phyloP scores from a whole-genome alignment of 2,888 invertebrate genomes.

The Acronicta leporina region DNA sequence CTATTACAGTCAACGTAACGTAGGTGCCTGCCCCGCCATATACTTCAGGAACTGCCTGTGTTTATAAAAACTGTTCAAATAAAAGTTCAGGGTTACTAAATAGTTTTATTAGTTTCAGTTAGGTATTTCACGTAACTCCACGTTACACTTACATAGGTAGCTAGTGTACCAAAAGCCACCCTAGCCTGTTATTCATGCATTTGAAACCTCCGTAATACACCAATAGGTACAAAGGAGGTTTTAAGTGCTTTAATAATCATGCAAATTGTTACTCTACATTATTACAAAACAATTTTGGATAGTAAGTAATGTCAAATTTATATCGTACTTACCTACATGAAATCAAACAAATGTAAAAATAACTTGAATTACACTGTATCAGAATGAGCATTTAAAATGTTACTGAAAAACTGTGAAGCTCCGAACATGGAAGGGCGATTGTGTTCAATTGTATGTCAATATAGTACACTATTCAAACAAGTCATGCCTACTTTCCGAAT shows the following conservation, averaged over 20 bases:
- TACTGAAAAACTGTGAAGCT: not conserved
- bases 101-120: no score
- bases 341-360: constrained; percentile 1
- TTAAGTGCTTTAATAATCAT: not conserved
- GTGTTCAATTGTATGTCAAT: constrained; percentile 16
- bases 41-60: no score
- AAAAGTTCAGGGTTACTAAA: no score
- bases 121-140: no score
- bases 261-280: not conserved
- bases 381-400: constrained; percentile 2
- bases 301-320: constrained; percentile 13
- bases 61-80: no score
- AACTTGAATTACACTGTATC: not conserved
- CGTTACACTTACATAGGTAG: no score
- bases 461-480: constrained; percentile 26
- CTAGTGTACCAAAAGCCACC: no score
- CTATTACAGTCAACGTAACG: no score
- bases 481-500: constrained; percentile 20
- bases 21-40: no score
- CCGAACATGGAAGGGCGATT: constrained; percentile 32
- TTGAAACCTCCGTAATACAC: not conserved
- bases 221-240: not conserved
- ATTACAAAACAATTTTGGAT: not conserved
- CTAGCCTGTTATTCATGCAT: no score
- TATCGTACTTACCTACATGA: constrained; percentile 4